phyloP scores from a whole-genome alignment of 2,113 vertebrate species.

The Microcebus murinus region DNA sequence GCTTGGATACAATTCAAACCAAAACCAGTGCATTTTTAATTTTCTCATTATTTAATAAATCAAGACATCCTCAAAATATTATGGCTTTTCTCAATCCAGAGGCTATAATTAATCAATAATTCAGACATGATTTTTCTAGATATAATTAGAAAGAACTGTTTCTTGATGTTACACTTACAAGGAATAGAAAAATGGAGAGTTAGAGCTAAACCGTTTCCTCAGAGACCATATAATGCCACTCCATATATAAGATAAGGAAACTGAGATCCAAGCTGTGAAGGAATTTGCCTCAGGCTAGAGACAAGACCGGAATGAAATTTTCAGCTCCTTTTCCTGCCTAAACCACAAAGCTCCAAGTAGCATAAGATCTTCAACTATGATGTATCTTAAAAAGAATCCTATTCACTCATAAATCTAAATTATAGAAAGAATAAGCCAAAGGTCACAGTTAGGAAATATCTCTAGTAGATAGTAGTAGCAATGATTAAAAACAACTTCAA shows the following conservation, averaged over 20 bases:
- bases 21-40: neutral
- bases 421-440: neutral
- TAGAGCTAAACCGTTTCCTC: neutral
- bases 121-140: neutral
- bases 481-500: neutral
- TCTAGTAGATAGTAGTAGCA: neutral
- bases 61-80: neutral
- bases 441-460: neutral
- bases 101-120: neutral
- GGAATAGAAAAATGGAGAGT: neutral
- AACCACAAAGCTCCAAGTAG: neutral
- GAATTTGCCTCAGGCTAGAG: neutral
- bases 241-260: neutral
- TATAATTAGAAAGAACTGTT: neutral
- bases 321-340: neutral
- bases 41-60: constrained; percentile 26
- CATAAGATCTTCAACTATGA: neutral
- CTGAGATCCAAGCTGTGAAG: neutral
- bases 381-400: neutral
- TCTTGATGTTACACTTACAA: neutral
- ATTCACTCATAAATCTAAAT: neutral
- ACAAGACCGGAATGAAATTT: neutral
- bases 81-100: neutral
- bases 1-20: neutral
- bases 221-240: neutral